phyloP scores from a whole-genome alignment of 2,113 vertebrate genomes.

The Rhizomys pruinosus region DNA sequence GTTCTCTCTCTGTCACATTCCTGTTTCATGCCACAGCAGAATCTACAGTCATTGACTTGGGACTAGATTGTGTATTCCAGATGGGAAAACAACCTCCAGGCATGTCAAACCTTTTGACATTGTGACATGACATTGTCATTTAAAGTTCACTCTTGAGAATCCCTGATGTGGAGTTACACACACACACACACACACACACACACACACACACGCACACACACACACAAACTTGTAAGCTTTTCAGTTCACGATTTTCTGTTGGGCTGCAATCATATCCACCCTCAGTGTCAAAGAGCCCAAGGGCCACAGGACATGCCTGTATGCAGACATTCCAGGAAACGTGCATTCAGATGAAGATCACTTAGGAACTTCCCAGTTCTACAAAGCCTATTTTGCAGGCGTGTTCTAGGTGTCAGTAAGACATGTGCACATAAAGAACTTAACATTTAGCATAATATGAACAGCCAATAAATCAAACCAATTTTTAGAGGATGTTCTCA shows the following conservation, averaged over 20 bases:
- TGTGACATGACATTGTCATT: neutral
- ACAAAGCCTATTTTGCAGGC: neutral
- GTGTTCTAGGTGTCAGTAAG: neutral
- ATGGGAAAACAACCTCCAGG: neutral
- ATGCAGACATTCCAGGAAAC: neutral
- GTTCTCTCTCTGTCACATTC: neutral
- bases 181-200: no score
- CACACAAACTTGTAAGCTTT: neutral
- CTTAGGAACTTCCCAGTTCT: conserved; percentile 1
- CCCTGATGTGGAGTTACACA: neutral
- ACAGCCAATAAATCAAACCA: neutral
- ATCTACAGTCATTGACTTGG: neutral
- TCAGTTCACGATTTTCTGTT: neutral
- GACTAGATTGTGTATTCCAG: neutral
- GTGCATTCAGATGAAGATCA: neutral
- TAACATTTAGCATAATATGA: neutral
- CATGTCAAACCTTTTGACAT: neutral
- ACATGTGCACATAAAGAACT: neutral
- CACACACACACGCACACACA: no score
- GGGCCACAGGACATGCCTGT: neutral
- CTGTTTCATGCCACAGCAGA: neutral
- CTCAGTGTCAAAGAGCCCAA: neutral
- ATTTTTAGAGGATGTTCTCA: conserved; percentile 16
- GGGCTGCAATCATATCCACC: neutral
- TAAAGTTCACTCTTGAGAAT: neutral